These are phyloP conservation scores for Parnassius apollo DNA, from an alignment of 2,888 invertebrate species.

Conservation along the genomic window DNA sequence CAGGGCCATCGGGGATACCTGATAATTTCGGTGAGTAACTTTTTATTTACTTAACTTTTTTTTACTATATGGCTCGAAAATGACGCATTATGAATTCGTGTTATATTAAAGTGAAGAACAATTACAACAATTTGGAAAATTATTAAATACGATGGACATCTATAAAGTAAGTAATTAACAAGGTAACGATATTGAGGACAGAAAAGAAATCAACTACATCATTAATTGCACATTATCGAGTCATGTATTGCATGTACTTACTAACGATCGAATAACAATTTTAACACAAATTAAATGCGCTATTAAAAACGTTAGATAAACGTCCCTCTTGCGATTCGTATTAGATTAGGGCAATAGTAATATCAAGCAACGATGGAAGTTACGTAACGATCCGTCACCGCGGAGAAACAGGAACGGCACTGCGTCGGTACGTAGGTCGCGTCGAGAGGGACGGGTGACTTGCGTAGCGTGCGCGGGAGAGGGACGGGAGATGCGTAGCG, in stretches of 20 bases:
- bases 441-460: background rate
- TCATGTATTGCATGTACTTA: constrained; percentile 63
- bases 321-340: constrained; percentile 33
- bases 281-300: constrained; percentile 50
- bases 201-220: constrained; percentile 48
- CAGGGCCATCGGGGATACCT: constrained; percentile 93
- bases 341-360: constrained; percentile 26
- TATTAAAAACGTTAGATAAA: constrained; percentile 38
- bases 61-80: constrained; percentile 54
- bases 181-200: constrained; percentile 46
- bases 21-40: constrained; percentile 89
- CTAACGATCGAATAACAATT: constrained; percentile 66
- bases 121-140: constrained; percentile 30
- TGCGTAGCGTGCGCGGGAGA: constrained; percentile 14
- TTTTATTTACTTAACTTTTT: constrained; percentile 42
- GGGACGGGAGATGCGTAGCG: constrained; percentile 19
- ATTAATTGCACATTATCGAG: constrained; percentile 71
- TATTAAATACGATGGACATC: constrained; percentile 48
- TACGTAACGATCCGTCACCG: constrained; percentile 23
- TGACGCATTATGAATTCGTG: constrained; percentile 30
- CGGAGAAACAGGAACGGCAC: background rate
- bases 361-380: constrained; percentile 43
- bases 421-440: background rate
- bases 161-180: constrained; percentile 44
- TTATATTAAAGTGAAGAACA: constrained; percentile 25